Percentiles rank a stretch among this genome's conserved stretches.
These are phyloP conservation scores for Spicauda simplicius DNA, from an alignment of 2,888 invertebrate species.

Conservation along the genomic window DNA sequence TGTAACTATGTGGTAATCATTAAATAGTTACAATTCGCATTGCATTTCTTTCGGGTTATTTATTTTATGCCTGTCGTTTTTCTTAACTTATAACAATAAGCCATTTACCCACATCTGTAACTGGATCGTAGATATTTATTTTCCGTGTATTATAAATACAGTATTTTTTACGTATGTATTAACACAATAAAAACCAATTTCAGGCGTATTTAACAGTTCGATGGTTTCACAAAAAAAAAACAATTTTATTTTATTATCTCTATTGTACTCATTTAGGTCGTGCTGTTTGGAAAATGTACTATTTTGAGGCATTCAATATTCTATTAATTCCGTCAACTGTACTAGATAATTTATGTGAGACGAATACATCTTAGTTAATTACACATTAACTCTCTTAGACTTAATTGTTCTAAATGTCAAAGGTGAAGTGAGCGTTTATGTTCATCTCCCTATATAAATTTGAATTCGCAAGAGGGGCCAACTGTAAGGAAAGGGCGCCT, in stretches of 20 bases:
- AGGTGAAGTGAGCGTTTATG: constrained; percentile 12
- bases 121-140: background rate
- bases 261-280: too few species aligned
- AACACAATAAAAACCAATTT: background rate
- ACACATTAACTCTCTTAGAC: background rate
- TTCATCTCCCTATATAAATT: constrained; percentile 14
- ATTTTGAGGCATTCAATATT: background rate
- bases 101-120: background rate
- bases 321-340: background rate
- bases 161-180: background rate
- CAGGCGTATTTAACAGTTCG: background rate
- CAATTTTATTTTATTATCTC: background rate
- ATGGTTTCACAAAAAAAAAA: background rate
- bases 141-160: background rate
- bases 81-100: background rate
- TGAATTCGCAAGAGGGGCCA: constrained; percentile 22
- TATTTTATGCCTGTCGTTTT: background rate
- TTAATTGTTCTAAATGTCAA: background rate
- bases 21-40: background rate
- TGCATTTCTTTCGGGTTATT: background rate
- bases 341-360: too few species aligned
- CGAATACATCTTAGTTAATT: background rate
- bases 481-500: constrained; percentile 11
- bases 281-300: background rate
- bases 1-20: background rate